Evolutionary conservation across 2,113 vertebrate genomes (phyloP), one percentile per base, ranked within the genome.

Genomic region (Leptosomus discolor): DNA sequence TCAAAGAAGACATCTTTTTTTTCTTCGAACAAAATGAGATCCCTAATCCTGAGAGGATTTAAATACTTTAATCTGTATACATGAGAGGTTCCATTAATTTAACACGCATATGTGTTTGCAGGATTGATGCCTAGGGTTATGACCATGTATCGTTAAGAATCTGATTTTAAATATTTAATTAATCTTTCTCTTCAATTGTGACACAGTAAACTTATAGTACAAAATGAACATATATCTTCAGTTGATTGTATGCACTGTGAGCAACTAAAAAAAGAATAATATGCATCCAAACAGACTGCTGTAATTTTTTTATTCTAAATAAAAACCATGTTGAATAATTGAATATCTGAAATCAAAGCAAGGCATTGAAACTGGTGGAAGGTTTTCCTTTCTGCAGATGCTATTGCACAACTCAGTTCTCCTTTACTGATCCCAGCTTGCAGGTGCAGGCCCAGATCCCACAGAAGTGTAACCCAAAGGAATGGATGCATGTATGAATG

Each of bases 151-250:
- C 60, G 68, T 87, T 85, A 96, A 92, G 60, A 51, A 71, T 81
- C 56, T 88, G 46, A 74, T 94, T 96, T 94, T 32, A 76, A 87
- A 78, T 9, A 26, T 77, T 94, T 74, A 73, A 94, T 76, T 94
- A 48, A 79, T 67, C 39, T 65, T 87, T 77, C 37, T 91, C 30
- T 61, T 94, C 71, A 79, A 48, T 68, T 2, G 1, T 80, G 29
- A 58, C 54, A 45, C 50, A 65, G 12, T 88, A 61, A 24, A 61
- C 41, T 88, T 74, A 37, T 63, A 88, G 50, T 84, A 54, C 34
- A 61, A 74, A 89, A 63, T n/a, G 5, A 93, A 41, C 22, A 36
- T 73, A 4, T 41, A 17, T 92, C 67, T 84, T 68, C 37, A 76
- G 39, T 34, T 80, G 92, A 77, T 80, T 94, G 43, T 30, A 54